These are phyloP conservation scores for Hemiscyllium ocellatum DNA, from an alignment of 2,113 vertebrate genomes.

Conservation along the genomic window DNA sequence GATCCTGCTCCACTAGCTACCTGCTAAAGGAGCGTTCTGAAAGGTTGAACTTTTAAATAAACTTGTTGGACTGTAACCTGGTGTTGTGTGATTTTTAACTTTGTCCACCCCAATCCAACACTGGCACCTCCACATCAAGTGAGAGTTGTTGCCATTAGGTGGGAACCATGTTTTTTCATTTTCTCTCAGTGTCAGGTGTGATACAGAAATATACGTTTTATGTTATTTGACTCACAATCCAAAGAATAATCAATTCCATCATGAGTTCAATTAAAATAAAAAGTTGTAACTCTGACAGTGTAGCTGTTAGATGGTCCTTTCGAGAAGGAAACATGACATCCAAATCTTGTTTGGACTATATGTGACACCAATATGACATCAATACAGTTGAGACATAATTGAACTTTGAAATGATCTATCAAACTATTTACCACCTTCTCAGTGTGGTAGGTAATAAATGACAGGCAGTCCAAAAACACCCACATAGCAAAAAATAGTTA, in stretches of 20 bases:
- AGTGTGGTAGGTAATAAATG: not conserved
- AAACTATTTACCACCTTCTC: not conserved
- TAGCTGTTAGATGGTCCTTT: not conserved
- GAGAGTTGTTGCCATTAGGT: not conserved
- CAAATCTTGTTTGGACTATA: not conserved
- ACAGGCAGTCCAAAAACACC: not conserved
- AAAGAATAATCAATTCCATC: not conserved
- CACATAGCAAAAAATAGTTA: not conserved
- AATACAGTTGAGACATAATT: not conserved
- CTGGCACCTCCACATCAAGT: not conserved
- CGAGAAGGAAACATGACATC: not conserved
- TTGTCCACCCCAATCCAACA: no score
- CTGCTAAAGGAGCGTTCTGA: no score
- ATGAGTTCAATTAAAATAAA: not conserved
- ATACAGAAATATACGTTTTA: not conserved
- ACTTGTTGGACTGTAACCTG: no score
- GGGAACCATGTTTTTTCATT: not conserved
- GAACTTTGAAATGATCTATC: not conserved
- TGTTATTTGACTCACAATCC: not conserved
- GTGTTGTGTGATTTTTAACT: no score
- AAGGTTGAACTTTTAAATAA: no score
- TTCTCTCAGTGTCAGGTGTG: not conserved
- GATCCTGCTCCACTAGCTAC: no score
- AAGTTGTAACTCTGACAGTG: not conserved
- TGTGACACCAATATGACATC: not conserved